Percentiles rank a stretch among this genome's conserved stretches.
Conservation (phyloP, 2,888 invertebrate species). For the Gibbula magus region DNA sequence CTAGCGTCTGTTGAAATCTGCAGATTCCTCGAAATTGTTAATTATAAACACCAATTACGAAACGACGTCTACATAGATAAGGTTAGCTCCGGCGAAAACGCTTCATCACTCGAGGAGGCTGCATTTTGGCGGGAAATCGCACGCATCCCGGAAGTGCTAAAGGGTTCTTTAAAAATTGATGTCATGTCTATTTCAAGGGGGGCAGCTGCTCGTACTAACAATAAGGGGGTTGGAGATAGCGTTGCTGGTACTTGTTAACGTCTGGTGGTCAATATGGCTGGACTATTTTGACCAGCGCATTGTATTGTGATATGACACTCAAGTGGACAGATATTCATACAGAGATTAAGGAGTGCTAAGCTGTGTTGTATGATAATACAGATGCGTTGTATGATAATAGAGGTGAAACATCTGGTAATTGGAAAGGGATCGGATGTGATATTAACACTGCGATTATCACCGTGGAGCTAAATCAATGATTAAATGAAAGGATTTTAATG, state of each 20-base stretch:
- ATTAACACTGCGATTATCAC: too few species aligned
- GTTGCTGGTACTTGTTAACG: background rate
- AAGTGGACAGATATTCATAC: too few species aligned
- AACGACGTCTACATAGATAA: constrained; percentile 6
- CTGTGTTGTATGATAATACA: too few species aligned
- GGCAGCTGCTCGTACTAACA: background rate
- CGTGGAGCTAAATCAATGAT: too few species aligned
- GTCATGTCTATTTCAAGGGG: constrained; percentile 13
- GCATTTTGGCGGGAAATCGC: constrained; percentile 26
- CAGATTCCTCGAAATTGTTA: background rate
- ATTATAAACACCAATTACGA: constrained; percentile 16
- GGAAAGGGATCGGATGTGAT: too few species aligned
- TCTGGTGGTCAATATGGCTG: too few species aligned
- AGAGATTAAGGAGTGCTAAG: too few species aligned
- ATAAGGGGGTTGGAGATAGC: background rate
- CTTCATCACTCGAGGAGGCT: constrained; percentile 8
- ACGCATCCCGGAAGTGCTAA: constrained; percentile 28
- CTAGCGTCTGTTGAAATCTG: background rate
- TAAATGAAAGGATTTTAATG: too few species aligned
- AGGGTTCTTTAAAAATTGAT: constrained; percentile 22
- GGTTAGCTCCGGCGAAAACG: background rate
- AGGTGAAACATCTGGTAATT: too few species aligned
- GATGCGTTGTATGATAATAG: too few species aligned
- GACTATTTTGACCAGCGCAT: too few species aligned
- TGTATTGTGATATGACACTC: too few species aligned